Conservation (phyloP, 2,888 invertebrate species). For the Argyresthia albistria region DNA sequence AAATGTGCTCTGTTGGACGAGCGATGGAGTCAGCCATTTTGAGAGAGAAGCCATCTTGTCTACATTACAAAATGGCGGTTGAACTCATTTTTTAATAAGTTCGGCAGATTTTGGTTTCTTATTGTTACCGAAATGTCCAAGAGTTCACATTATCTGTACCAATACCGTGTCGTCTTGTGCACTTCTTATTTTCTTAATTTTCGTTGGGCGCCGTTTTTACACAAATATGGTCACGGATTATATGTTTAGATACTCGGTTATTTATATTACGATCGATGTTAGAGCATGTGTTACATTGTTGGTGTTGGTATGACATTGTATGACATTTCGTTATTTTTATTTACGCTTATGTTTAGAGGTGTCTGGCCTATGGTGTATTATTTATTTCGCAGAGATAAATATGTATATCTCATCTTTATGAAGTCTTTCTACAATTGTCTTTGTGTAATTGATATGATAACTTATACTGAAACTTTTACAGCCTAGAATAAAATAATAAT, state of each 20-base stretch:
- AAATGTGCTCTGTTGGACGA: not conserved
- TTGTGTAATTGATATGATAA: too few relatives aligned
- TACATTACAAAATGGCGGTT: not conserved
- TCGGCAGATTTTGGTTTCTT: too few relatives aligned
- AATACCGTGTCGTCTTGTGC: conserved; percentile 46
- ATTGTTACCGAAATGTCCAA: not conserved
- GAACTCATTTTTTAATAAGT: not conserved
- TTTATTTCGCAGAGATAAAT: too few relatives aligned
- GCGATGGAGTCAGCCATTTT: not conserved
- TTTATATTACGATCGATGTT: conserved; percentile 17
- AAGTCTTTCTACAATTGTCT: too few relatives aligned
- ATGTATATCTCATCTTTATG: too few relatives aligned
- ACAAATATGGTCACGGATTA: conserved; percentile 1
- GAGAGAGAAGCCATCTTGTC: too few relatives aligned
- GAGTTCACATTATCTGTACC: not conserved
- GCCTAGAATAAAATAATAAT: too few relatives aligned
- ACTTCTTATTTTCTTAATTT: conserved; percentile 22
- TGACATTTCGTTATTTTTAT: conserved; percentile 13
- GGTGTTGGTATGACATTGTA: conserved; percentile 69
- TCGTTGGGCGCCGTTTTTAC: conserved; percentile 10
- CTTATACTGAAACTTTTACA: too few relatives aligned
- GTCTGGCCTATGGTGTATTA: too few relatives aligned
- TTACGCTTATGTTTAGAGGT: not conserved
- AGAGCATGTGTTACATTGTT: conserved; percentile 34
- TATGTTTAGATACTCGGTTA: conserved; percentile 4